Base-by-base conservation (phyloP, 2,888 invertebrate genomes). In the Ectemnius continuus region DNA sequence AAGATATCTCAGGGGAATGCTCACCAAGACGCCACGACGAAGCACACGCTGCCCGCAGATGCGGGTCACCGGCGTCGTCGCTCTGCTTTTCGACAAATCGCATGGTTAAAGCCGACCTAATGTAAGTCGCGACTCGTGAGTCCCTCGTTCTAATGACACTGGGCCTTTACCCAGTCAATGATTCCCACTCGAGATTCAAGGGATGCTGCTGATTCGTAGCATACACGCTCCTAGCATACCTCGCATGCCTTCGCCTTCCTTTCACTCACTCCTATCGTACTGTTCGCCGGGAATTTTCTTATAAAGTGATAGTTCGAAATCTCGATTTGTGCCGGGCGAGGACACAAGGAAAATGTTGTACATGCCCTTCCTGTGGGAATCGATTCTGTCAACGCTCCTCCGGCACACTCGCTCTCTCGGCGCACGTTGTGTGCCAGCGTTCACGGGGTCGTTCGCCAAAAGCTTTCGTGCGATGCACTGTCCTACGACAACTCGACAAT, bases 381-480 rank as follows among this genome's bases (percentile, higher is more conserved):
- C 76, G 76, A 78, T 78, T 26, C 63, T 46, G 63, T 76, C 62
- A 67, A 57, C 65, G 57, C 60, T 67, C 59, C 69, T 36, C 1
- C 52, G 67, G 48, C 36, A 6, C 36, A 36, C 36, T 36, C 36
- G 36, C 36, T 36, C 36, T 36, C 36, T 36, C 36, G 36, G 61
- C 61, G 72, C 70, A 20, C 60, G 46, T 63, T 59, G 61, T 46
- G 45, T n/a, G n/a, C n/a, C n/a, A 58, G 18, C 70, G 73, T 36
- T 36, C 57, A 57, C 36, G 58, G 46, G 62, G 63, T 67, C 56
- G 64, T 68, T 73, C 66, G 46, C 67, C 67, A 60, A 60, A 74
- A 71, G 47, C 8, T 11, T 74, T 47, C 20, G 60, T 66, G 16
- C 67, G n/a, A 48, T 57, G 68, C 60, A 58, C 68, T 60, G 26